phyloP scores from a whole-genome alignment of 1,140 invertebrate genomes.

The Oedothorax gibbosus region DNA sequence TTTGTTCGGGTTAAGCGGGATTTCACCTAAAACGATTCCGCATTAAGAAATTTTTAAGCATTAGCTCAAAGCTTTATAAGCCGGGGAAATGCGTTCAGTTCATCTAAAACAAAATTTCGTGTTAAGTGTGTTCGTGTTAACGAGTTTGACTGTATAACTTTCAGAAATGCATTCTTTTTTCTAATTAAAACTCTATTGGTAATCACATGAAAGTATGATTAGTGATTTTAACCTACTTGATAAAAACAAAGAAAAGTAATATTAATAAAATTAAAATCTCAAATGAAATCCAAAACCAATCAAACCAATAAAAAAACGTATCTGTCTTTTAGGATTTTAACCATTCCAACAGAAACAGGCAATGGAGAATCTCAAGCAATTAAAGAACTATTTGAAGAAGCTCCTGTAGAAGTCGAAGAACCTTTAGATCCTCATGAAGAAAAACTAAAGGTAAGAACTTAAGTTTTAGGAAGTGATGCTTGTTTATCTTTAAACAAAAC shows the following conservation, averaged over 20 bases:
- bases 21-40: too few species aligned
- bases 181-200: neutral
- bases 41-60: too few species aligned
- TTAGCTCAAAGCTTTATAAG: too few species aligned
- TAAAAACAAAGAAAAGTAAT: neutral
- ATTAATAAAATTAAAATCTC: neutral
- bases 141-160: too few species aligned
- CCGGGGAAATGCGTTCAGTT: too few species aligned
- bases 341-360: neutral
- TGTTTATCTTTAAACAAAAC: neutral
- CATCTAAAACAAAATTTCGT: too few species aligned
- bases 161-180: too few species aligned
- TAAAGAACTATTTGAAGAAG: neutral
- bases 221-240: neutral
- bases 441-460: slow-evolving; percentile 12
- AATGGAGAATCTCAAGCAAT: neutral
- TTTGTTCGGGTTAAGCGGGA: too few species aligned
- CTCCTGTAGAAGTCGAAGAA: neutral
- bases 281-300: neutral
- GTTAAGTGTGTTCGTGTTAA: too few species aligned
- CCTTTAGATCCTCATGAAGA: slow-evolving; percentile 22
- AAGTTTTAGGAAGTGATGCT: neutral
- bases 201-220: neutral
- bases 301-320: neutral
- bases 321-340: slow-evolving; percentile 3